Evolutionary conservation across 2,113 vertebrate genomes (phyloP).

Genomic region (Aix galericulata): DNA sequence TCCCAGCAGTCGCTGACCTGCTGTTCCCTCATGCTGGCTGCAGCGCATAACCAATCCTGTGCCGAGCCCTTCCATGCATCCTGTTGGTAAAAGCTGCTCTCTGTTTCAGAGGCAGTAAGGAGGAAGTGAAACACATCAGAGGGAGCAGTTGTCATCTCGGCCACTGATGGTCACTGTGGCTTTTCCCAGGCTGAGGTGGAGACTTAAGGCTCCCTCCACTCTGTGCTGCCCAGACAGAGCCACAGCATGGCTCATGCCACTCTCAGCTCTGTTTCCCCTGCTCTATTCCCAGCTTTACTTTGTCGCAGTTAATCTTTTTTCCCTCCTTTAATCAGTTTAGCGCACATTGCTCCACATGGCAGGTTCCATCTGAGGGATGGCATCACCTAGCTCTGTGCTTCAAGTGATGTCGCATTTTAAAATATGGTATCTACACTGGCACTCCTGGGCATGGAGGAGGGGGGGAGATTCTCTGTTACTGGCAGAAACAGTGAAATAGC

Average conservation of each 20-base stretch:
- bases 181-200: accelerated
- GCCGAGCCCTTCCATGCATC: neutral
- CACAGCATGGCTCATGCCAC: accelerated
- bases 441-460: neutral
- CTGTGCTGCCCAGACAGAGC: neutral
- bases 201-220: accelerated
- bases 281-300: neutral
- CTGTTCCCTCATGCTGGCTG: neutral
- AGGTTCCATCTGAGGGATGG: neutral
- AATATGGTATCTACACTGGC: accelerated
- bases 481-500: neutral
- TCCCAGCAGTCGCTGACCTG: too few relatives aligned
- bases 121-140: neutral
- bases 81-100: neutral
- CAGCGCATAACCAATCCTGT: neutral
- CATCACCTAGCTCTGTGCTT: neutral
- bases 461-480: neutral
- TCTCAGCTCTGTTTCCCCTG: neutral
- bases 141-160: accelerated
- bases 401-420: accelerated
- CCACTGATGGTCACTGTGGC: accelerated
- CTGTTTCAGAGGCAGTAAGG: neutral
- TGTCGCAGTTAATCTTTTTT: accelerated
- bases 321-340: neutral
- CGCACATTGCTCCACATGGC: neutral